A percentile compares a stretch with the other conserved stretches of the same genome.
Conservation (phyloP, 23 tunicate genomes). For the Oikopleura albicans region DNA sequence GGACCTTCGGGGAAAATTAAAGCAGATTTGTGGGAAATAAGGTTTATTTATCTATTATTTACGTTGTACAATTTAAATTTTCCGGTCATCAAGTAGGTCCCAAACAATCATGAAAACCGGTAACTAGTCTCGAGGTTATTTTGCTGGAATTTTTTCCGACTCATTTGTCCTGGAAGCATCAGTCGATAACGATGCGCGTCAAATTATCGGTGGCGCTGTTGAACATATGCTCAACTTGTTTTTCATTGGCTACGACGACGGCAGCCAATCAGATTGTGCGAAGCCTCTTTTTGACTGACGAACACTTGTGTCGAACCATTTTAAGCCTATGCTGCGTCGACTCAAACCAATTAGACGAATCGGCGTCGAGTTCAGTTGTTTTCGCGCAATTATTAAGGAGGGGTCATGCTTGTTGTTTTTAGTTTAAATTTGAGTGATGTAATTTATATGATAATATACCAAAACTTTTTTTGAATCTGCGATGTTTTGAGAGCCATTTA, state of each 20-base stretch:
- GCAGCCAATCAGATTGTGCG: not conserved
- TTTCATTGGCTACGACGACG: not conserved
- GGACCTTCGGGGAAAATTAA: too few species aligned
- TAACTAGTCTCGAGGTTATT: not conserved
- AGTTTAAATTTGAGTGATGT: too few species aligned
- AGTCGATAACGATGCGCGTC: not conserved
- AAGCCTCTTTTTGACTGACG: not conserved
- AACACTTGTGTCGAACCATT: not conserved
- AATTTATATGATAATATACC: too few species aligned
- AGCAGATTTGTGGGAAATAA: too few species aligned
- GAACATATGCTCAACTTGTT: not conserved
- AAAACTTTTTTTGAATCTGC: too few species aligned
- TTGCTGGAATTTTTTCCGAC: not conserved
- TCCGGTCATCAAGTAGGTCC: too few species aligned
- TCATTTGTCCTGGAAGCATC: not conserved
- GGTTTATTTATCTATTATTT: too few species aligned
- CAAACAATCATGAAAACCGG: too few species aligned
- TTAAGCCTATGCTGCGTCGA: not conserved
- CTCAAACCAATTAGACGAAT: not conserved
- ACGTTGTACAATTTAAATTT: too few species aligned
- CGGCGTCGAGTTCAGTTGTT: not conserved
- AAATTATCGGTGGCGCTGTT: not conserved
- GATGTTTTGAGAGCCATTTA: too few species aligned
- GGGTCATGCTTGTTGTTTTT: not conserved
- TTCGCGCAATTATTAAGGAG: not conserved